These are phyloP conservation scores for Automeris io DNA, from an alignment of 2,888 invertebrate genomes.

Conservation along the genomic window DNA sequence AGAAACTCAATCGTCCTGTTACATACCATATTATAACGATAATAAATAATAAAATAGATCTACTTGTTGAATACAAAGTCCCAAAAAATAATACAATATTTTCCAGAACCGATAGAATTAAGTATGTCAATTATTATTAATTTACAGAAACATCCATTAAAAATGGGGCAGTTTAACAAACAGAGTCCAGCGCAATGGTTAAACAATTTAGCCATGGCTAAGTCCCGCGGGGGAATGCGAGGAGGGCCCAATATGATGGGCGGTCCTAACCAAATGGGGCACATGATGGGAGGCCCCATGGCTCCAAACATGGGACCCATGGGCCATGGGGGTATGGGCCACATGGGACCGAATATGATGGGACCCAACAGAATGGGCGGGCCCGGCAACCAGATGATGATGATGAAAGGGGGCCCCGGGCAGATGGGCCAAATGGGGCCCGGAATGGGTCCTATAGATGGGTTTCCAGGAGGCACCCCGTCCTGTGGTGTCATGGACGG, in stretches of 20 bases:
- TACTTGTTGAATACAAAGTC: no score
- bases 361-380: constrained; percentile 67
- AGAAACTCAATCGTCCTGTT: no score
- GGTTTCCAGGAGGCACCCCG: constrained; percentile 77
- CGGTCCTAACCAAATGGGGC: constrained; percentile 68
- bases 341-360: constrained; percentile 72
- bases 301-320: constrained; percentile 68
- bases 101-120: no score
- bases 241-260: constrained; percentile 73
- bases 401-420: constrained; percentile 68
- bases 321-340: constrained; percentile 65
- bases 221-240: constrained; percentile 81
- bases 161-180: constrained; percentile 90
- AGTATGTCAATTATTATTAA: no score
- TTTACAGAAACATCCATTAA: constrained; percentile 91
- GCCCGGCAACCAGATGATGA: constrained; percentile 68
- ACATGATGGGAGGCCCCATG: constrained; percentile 73
- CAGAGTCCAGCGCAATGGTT: constrained; percentile 90
- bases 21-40: no score
- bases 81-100: no score
- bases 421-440: constrained; percentile 69
- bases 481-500: constrained; percentile 78
- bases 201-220: constrained; percentile 86
- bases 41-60: no score
- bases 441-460: constrained; percentile 70